These are phyloP conservation scores for Labeo catla DNA, from an alignment of 2,113 vertebrate genomes.

Conservation along the genomic window DNA sequence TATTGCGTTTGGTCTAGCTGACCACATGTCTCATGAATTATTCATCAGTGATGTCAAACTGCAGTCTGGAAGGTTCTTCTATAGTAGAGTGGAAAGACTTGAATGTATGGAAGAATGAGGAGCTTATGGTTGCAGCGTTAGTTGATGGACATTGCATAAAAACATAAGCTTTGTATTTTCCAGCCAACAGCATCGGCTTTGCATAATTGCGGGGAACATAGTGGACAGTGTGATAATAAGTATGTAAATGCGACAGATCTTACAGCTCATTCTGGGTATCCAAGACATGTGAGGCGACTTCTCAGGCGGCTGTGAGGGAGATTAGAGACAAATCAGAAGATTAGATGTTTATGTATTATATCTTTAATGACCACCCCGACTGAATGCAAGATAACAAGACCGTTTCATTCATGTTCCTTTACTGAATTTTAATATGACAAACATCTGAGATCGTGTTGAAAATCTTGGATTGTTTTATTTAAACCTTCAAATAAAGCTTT, in stretches of 20 bases:
- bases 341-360: not conserved
- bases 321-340: not conserved
- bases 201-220: not conserved
- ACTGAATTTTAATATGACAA: not conserved
- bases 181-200: not conserved
- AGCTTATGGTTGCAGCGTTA: not conserved
- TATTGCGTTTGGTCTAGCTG: not conserved
- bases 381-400: not conserved
- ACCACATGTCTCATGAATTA: not conserved
- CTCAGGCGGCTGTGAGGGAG: not conserved
- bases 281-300: not conserved
- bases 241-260: not conserved
- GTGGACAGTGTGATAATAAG: not conserved
- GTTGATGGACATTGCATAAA: not conserved
- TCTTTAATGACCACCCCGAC: not conserved
- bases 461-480: not conserved
- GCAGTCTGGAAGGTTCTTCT: not conserved
- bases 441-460: not conserved
- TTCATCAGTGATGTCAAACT: not conserved
- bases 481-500: not conserved
- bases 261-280: not conserved
- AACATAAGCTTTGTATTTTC: not conserved
- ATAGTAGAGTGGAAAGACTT: not conserved
- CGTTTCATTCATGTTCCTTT: not conserved
- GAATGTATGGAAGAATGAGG: not conserved